phyloP scores from a whole-genome alignment of 2,797 vertebrate genomes.

The Margarornis squamiger region DNA sequence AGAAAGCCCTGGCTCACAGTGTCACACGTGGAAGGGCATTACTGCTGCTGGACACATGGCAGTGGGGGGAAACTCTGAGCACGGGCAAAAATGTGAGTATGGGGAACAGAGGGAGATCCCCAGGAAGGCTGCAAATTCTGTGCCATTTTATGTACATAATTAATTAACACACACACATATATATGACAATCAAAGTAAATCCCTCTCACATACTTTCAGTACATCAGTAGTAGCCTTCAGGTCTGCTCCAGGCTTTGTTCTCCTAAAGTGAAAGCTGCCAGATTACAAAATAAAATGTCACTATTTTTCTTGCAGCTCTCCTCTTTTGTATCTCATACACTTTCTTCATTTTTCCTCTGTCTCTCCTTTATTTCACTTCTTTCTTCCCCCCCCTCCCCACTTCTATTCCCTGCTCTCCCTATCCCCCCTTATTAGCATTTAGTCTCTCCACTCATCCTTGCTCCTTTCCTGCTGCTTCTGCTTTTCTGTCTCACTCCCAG shows the following conservation, averaged over 20 bases:
- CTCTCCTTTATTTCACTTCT: background rate
- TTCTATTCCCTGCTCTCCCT: background rate
- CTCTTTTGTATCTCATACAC: background rate
- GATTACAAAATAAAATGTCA: background rate
- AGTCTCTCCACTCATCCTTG: background rate
- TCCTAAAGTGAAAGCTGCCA: background rate
- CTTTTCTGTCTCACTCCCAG: constrained; percentile 6
- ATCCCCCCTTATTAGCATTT: background rate
- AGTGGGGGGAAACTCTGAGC: background rate
- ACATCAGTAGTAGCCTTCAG: background rate
- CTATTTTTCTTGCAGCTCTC: background rate
- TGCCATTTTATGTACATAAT: background rate
- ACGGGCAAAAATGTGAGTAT: too few species aligned
- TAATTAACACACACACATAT: background rate
- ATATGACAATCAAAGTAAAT: background rate
- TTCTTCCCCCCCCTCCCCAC: background rate
- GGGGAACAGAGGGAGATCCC: background rate
- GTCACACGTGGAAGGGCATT: rapidly evolving
- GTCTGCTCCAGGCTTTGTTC: background rate
- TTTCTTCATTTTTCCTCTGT: background rate
- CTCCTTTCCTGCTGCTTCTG: constrained; percentile 8
- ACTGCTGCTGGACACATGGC: background rate
- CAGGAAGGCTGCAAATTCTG: background rate
- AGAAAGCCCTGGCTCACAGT: background rate
- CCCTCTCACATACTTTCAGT: background rate